Evolutionary conservation across 2,888 invertebrate species (phyloP), one percentile per base, ranked within the genome.

Genomic region (Eupithecia pulchellata): DNA sequence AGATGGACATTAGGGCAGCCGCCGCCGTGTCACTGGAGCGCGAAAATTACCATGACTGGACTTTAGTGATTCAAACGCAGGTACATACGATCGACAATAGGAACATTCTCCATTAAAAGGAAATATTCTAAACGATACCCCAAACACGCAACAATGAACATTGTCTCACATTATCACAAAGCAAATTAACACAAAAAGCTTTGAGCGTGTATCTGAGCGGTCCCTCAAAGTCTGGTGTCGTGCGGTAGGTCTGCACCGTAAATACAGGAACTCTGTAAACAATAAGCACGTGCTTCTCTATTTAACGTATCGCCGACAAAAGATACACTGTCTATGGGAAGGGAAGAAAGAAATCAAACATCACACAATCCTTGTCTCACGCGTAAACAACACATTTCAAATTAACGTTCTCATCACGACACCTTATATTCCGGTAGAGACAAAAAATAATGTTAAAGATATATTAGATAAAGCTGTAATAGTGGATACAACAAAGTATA

Each of bases 21-120:
- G 82, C 79, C 69, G 66, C 65, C 62, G 47, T 68, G 68, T 63
- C 73, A 76, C 73, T 80, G 77, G 86, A 91, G 90, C 91, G 90
- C 89, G 89, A 89, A 89, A 89, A 91, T 92, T 89, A 85, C 82
- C 78, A 79, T 93, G 92, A 92, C 86, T 85, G 81, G 80, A 85
- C 86, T 57, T 57, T 74, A 69, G 55, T 75, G 39, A 68, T 61
- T 70, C 30, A 70, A 60, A 69, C 68, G 63, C 77, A 75, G 77
- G 74, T 72, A 65, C 65, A 68, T 52, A 52, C 60, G 8, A 42
- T 2, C 64, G n/a, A 60, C 29, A 32, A 29, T 36, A 55, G 52
- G 60, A 66, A 73, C n/a, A n/a, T n/a, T 57, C 67, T 58, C 65
- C 64, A 73, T 69, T 66, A 67, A 47, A 64, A 60, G 68, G 63